Percentiles rank a stretch among this genome's conserved stretches.
phyloP scores from a whole-genome alignment of 1,140 invertebrate species.

The Zaprionus inermis region DNA sequence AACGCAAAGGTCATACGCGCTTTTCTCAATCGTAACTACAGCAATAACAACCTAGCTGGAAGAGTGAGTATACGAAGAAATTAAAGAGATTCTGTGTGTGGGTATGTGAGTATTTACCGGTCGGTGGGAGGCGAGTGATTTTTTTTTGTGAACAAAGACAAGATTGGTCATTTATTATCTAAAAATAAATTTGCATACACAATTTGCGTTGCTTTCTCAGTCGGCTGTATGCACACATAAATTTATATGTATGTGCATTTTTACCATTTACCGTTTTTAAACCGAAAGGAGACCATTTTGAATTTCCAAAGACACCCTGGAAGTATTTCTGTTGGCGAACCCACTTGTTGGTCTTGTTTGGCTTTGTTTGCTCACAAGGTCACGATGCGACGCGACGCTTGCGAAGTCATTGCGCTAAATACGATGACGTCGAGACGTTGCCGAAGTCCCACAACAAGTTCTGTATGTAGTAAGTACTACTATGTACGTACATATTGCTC shows the following conservation, averaged over 20 bases:
- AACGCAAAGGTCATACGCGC: conserved; percentile 28
- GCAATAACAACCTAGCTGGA: conserved; percentile 21
- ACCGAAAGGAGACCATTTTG: conserved; percentile 11
- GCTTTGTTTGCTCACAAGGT: conserved; percentile 54
- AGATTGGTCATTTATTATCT: conserved; percentile 33
- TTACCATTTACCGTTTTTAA: not conserved
- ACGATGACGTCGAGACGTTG: conserved; percentile 39
- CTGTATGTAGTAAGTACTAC: not conserved
- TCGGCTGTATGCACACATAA: conserved; percentile 21
- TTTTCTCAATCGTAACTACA: conserved; percentile 45
- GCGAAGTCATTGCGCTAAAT: conserved; percentile 40
- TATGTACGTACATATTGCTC: not conserved
- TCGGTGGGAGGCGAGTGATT: conserved; percentile 2
- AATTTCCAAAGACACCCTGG: not conserved
- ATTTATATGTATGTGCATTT: conserved; percentile 10
- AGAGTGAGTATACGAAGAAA: conserved; percentile 49
- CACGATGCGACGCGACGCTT: conserved; percentile 48
- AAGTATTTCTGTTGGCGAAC: conserved; percentile 13
- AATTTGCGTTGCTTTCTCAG: conserved; percentile 18
- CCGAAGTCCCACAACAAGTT: not conserved
- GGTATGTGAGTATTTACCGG: not conserved
- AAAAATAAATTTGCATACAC: conserved; percentile 74
- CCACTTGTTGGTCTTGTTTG: conserved; percentile 67
- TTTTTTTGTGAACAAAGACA: conserved; percentile 35
- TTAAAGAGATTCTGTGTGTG: not conserved